Conservation (phyloP, 2,113 vertebrate species). For the Channa argus region DNA sequence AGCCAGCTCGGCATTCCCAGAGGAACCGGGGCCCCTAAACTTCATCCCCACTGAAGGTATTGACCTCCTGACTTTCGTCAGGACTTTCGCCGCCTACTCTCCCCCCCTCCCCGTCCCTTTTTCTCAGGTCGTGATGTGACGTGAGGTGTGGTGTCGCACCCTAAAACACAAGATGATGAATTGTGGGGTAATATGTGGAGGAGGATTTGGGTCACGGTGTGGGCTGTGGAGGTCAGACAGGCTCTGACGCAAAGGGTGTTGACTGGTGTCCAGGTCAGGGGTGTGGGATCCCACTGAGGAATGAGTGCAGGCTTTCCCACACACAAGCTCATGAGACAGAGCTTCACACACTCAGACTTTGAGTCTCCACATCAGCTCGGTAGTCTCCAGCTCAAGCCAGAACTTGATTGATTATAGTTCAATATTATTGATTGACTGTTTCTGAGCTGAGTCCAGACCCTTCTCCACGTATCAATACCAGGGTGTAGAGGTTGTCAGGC, state of each 20-base stretch:
- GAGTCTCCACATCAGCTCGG: conserved; percentile 60
- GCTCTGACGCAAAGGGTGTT: conserved; percentile 58
- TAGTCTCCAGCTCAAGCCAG: conserved; percentile 53
- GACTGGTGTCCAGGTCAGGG: conserved; percentile 50
- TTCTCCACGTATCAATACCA: conserved; percentile 53
- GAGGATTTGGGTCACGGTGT: conserved; percentile 10
- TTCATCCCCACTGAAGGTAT: conserved; percentile 84
- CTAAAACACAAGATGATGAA: conserved; percentile 44
- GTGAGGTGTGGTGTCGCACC: conserved; percentile 46
- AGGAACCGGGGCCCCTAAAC: conserved; percentile 83
- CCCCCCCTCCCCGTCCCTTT: not conserved
- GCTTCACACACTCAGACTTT: conserved; percentile 67
- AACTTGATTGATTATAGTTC: conserved; percentile 74
- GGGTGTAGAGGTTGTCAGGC: conserved; percentile 24
- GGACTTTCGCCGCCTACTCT: conserved; percentile 12
- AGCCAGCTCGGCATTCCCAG: conserved; percentile 78
- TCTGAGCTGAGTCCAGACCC: conserved; percentile 56
- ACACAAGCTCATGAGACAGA: conserved; percentile 43
- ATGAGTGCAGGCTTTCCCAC: conserved; percentile 38
- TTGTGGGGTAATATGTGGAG: not conserved
- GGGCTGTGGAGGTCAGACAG: conserved; percentile 42
- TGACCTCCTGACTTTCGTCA: conserved; percentile 31
- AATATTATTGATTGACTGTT: conserved; percentile 70
- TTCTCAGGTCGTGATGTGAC: conserved; percentile 21
- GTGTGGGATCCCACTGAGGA: conserved; percentile 39